Conservation (phyloP, 2,113 vertebrate genomes). For the Arenaria interpres region DNA sequence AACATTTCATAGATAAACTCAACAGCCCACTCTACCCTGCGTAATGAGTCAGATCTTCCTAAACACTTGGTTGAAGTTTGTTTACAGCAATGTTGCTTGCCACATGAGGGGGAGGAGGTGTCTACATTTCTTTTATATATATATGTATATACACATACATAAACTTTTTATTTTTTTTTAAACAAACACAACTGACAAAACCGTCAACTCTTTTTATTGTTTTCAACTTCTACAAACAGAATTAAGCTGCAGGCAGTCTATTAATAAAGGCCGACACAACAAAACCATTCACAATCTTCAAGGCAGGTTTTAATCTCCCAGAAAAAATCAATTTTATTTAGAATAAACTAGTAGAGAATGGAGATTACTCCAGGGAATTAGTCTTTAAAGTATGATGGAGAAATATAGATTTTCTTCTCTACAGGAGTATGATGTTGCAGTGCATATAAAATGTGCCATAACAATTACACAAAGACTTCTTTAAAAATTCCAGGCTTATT, state of each 20-base stretch:
- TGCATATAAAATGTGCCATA: slow-evolving; percentile 25
- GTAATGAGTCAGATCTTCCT: slow-evolving; percentile 48
- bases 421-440: slow-evolving; percentile 18
- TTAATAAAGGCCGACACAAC: slow-evolving; percentile 59
- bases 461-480: slow-evolving; percentile 43
- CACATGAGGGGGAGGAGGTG: not conserved
- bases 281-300: slow-evolving; percentile 47
- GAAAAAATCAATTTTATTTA: slow-evolving; percentile 72
- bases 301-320: slow-evolving; percentile 68
- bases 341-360: slow-evolving; percentile 65
- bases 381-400: slow-evolving; percentile 61
- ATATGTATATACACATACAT: not conserved
- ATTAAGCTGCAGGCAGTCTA: slow-evolving; percentile 61
- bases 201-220: slow-evolving; percentile 51
- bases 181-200: slow-evolving; percentile 51
- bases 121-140: not conserved
- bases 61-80: slow-evolving; percentile 16
- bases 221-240: slow-evolving; percentile 59
- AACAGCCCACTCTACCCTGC: not conserved
- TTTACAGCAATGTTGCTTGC: slow-evolving; percentile 10
- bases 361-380: slow-evolving; percentile 64
- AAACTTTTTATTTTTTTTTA: not conserved
- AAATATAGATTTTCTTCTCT: slow-evolving; percentile 65
- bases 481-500: slow-evolving; percentile 12
- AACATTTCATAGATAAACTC: not conserved